Evolutionary conservation across 2,113 vertebrate species (phyloP).

Genomic region (Pterophyllum scalare): DNA sequence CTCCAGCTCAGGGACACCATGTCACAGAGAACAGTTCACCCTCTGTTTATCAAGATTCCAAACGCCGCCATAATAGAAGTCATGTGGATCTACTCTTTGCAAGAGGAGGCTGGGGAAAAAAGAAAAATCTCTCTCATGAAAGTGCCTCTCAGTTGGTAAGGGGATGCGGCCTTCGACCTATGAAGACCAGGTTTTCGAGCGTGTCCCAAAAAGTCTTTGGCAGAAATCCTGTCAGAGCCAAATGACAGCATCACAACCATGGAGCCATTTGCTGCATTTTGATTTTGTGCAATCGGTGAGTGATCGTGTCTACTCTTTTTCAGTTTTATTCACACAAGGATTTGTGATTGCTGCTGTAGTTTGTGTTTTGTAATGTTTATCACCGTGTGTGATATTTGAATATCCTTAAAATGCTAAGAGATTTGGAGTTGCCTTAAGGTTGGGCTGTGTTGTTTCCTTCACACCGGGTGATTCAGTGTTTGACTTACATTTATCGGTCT

Average conservation of each 20-base stretch:
- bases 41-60: constrained; percentile 18
- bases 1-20: background rate
- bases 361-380: background rate
- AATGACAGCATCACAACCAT: background rate
- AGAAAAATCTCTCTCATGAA: background rate
- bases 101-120: constrained; percentile 2
- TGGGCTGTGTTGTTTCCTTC: background rate
- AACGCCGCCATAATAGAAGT: constrained; percentile 57
- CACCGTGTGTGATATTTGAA: background rate
- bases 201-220: background rate
- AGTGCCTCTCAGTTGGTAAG: background rate
- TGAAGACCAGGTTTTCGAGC: background rate
- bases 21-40: background rate
- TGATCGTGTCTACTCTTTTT: background rate
- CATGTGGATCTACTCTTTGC: constrained; percentile 60
- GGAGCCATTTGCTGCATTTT: background rate
- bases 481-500: too few relatives aligned
- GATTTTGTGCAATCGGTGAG: constrained; percentile 31
- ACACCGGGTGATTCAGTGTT: background rate
- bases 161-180: background rate
- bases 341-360: background rate
- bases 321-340: background rate
- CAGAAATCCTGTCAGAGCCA: background rate
- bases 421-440: background rate
- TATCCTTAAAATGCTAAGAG: background rate